Conservation (phyloP, 2,113 vertebrate genomes). For the Actinemys pallida region DNA sequence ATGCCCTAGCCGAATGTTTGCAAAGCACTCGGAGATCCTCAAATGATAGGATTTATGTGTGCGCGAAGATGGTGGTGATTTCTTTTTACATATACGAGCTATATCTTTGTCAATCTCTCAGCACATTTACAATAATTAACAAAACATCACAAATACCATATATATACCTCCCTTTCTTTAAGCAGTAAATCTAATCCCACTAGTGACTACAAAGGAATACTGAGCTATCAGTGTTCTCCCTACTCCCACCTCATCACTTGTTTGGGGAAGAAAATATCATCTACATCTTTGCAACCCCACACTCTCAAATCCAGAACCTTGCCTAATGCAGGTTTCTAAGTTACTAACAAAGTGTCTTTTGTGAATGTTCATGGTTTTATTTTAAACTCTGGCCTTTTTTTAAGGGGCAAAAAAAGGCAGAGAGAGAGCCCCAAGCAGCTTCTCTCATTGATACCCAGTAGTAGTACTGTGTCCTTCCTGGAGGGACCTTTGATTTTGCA, state of each 20-base stretch:
- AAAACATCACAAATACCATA: neutral
- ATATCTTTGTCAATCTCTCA: neutral
- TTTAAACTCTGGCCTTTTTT: neutral
- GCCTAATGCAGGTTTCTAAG: fast-evolving
- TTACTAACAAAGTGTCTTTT: neutral
- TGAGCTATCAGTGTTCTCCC: neutral
- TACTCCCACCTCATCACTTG: neutral
- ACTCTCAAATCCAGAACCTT: neutral
- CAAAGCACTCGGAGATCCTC: neutral
- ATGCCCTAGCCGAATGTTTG: neutral
- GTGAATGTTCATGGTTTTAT: neutral
- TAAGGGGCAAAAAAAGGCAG: neutral
- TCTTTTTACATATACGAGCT: fast-evolving
- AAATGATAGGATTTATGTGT: neutral
- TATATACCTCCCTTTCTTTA: neutral
- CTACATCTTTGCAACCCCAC: neutral
- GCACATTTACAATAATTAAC: neutral
- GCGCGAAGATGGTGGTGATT: neutral
- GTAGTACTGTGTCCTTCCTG: conserved; percentile 77
- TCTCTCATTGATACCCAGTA: conserved; percentile 46
- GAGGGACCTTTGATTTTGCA: conserved; percentile 80
- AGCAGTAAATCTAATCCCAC: neutral
- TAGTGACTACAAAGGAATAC: neutral
- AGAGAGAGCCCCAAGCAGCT: conserved; percentile 8
- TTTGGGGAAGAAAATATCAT: neutral